Base-by-base conservation (phyloP, 2,113 vertebrate species). In the Xiphophorus hellerii region DNA sequence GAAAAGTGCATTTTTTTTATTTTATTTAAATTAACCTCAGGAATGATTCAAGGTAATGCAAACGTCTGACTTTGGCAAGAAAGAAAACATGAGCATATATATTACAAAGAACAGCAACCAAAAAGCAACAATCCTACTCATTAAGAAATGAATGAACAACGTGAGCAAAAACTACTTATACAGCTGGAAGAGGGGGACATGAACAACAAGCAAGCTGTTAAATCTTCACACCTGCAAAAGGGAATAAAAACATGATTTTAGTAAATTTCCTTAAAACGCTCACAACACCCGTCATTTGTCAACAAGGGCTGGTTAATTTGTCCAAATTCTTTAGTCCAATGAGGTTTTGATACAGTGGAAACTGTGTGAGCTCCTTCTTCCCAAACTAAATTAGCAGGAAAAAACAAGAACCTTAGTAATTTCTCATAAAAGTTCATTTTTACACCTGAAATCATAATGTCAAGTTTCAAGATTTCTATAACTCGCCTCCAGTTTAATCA, bases 201-300 rank as follows among this genome's bases (percentile, higher is more conserved):
- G 54, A 60, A 42, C n/a, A 68, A 25, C 68, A 77, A 76, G 28
- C 0, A 35, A 25, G n/a, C 20, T 2, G 60, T 2, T 58, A 30
- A 70, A 77, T 73, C 35, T 42, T 62, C 42, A 78, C 67, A 72
- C 69, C 79, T 76, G 73, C 54, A 71, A 62, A 70, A 51, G 27
- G 71, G n/a, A 74, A 17, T 25, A 33, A 31, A 63, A 31, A 31
- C 5, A 3, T 31, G 5, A 31, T 22, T 29, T 5, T 30, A 30
- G 61, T 6, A 12, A 62, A 27, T 17, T 15, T 62, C 13, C 13
- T 15, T 17, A 15, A n/a, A 62, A 28, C 17, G 22, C 22, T 58
- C 51, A 58, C 20, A 54, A 20, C 25, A n/a, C 22, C 25, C 2
- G 61, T 62, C 12, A 14, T 29, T 31, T 31, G 15, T 31, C 14